A percentile compares a stretch with the other conserved stretches of the same genome.
These are phyloP conservation scores for Tauraco erythrolophus DNA, from an alignment of 2,113 vertebrate species.

Conservation along the genomic window DNA sequence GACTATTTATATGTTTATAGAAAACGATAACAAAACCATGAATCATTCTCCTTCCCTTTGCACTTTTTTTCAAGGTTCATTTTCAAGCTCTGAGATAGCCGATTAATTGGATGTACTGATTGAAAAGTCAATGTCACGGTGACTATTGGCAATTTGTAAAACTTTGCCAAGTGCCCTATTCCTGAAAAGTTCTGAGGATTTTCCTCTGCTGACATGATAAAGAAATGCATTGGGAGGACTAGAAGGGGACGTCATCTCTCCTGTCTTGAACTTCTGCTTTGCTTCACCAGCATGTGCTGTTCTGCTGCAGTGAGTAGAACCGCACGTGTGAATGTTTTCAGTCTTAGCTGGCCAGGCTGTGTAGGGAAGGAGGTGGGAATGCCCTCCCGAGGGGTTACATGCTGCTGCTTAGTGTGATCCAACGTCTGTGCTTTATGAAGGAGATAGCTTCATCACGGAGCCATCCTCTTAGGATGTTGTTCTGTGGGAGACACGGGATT, in stretches of 20 bases:
- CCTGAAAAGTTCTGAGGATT: background rate
- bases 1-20: background rate
- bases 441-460: background rate
- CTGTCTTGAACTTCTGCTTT: background rate
- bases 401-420: background rate
- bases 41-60: background rate
- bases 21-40: background rate
- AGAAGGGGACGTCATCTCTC: background rate
- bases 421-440: background rate
- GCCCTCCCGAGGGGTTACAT: accelerated
- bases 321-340: accelerated
- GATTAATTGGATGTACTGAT: background rate
- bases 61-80: background rate
- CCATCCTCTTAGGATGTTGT: background rate
- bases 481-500: background rate
- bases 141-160: background rate
- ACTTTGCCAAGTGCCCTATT: background rate
- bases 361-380: background rate
- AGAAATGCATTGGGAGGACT: background rate
- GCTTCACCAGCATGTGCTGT: background rate
- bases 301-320: background rate
- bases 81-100: background rate
- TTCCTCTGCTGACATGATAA: background rate
- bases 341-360: accelerated
- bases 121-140: background rate